phyloP scores from a whole-genome alignment of 1,140 invertebrate genomes.

The Polypedilum vanderplanki region DNA sequence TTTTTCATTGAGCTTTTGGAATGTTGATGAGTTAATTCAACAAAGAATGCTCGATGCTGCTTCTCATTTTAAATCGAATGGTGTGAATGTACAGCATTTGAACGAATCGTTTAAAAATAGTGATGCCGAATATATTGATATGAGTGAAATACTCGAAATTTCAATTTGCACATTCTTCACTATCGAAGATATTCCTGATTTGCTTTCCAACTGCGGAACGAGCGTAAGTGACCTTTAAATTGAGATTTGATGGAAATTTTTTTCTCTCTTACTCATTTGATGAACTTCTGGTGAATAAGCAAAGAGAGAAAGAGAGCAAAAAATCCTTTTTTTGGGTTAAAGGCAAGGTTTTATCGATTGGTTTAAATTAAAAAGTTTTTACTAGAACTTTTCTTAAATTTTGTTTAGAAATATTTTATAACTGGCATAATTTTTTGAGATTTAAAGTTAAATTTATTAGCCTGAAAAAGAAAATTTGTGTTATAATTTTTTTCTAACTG shows the following conservation, averaged over 20 bases:
- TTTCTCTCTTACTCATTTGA: background rate
- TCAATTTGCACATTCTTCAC: conserved; percentile 46
- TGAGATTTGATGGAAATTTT: background rate
- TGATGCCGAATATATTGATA: conserved; percentile 44
- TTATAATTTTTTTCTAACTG: no score
- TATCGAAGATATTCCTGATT: conserved; percentile 47
- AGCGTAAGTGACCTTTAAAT: conserved; percentile 1
- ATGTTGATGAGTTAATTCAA: conserved; percentile 48
- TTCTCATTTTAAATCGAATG: conserved; percentile 41
- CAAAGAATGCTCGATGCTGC: conserved; percentile 45
- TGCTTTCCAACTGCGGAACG: conserved; percentile 37
- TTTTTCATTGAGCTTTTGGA: conserved; percentile 44
- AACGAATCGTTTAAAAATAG: background rate
- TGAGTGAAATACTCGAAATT: conserved; percentile 48
- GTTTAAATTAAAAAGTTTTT: no score
- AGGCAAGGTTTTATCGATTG: no score
- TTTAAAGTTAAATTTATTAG: no score
- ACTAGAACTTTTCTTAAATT: no score
- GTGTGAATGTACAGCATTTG: conserved; percentile 26
- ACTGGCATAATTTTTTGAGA: no score
- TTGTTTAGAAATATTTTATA: no score
- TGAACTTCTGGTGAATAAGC: no score
- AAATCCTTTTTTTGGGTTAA: no score
- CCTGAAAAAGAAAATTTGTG: no score
- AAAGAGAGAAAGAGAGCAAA: no score